Evolutionary conservation across 2,113 vertebrate genomes (phyloP).

Genomic region (Epinephelus lanceolatus): DNA sequence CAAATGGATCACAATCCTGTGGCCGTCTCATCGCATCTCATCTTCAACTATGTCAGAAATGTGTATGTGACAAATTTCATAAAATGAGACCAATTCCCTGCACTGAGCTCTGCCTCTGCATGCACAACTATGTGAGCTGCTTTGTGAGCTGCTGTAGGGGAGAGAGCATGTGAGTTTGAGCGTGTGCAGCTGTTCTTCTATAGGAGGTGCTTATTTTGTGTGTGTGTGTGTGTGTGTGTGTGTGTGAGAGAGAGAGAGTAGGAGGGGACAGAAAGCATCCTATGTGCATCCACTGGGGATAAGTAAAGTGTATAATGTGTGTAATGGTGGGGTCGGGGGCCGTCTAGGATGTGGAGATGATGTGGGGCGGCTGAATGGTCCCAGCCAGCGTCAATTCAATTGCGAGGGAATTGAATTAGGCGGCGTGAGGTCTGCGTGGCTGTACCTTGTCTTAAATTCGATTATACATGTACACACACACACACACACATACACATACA

Average conservation of each 20-base stretch:
- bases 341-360: conserved; percentile 16
- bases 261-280: background rate
- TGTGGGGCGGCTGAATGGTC: conserved; percentile 63
- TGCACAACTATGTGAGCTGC: conserved; percentile 49
- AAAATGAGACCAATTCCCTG: conserved; percentile 56
- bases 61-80: conserved; percentile 59
- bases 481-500: conserved; percentile 41
- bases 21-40: conserved; percentile 22
- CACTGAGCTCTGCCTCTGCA: conserved; percentile 36
- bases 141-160: conserved; percentile 38
- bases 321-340: conserved; percentile 22
- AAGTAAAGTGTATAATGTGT: conserved; percentile 43
- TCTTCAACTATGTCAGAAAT: conserved; percentile 66
- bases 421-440: conserved; percentile 81
- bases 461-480: conserved; percentile 71
- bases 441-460: conserved; percentile 79
- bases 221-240: conserved; percentile 13
- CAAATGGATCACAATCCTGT: conserved; percentile 38
- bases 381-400: conserved; percentile 81
- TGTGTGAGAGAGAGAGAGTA: background rate
- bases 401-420: conserved; percentile 83
- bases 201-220: conserved; percentile 1
- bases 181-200: conserved; percentile 20
- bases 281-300: conserved; percentile 14
- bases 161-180: conserved; percentile 40